These are phyloP conservation scores for Phymatocera aterrima DNA, from an alignment of 2,888 invertebrate species.

Conservation along the genomic window DNA sequence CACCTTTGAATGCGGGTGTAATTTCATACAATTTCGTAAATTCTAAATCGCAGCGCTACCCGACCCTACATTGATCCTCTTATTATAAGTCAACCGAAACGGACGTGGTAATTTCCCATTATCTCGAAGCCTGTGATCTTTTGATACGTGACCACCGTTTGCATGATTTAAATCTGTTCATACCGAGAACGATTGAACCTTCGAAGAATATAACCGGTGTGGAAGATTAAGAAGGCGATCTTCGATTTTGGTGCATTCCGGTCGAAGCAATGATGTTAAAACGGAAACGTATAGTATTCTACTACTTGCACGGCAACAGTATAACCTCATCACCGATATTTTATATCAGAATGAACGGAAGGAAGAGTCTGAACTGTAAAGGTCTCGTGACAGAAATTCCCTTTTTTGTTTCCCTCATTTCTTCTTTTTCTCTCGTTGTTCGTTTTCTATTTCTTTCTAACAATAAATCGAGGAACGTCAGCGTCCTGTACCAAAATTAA, in stretches of 20 bases:
- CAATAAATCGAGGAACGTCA: conserved; percentile 27
- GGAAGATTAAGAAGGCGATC: neutral
- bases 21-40: conserved; percentile 44
- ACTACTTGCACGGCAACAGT: no score
- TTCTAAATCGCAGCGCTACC: conserved; percentile 22
- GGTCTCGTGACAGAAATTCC: neutral
- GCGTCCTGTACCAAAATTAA: conserved; percentile 42
- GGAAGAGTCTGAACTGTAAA: neutral
- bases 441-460: conserved; percentile 4
- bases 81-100: conserved; percentile 32
- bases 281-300: neutral
- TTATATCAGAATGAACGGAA: neutral
- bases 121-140: conserved; percentile 29
- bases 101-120: conserved; percentile 33
- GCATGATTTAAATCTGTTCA: neutral
- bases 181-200: neutral
- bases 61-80: conserved; percentile 36
- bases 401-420: neutral
- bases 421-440: neutral
- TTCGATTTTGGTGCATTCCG: neutral
- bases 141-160: conserved; percentile 40
- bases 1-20: conserved; percentile 34
- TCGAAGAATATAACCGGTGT: neutral
- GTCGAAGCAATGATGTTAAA: neutral
- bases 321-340: neutral